phyloP scores from a whole-genome alignment of 2,113 vertebrate genomes.

The Dipodomys spectabilis region DNA sequence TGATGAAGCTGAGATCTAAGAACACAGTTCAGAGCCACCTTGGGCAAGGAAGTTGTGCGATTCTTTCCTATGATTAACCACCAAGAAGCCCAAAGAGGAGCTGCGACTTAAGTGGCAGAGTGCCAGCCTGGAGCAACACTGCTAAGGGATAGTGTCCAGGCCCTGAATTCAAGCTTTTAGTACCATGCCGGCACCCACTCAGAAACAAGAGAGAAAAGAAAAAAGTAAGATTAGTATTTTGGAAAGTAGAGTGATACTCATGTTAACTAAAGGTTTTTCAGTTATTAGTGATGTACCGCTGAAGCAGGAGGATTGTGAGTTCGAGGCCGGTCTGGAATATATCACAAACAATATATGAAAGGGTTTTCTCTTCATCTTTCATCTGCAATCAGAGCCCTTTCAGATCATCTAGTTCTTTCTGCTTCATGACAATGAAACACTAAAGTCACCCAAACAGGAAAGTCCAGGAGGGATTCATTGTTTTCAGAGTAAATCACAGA shows the following conservation, averaged over 20 bases:
- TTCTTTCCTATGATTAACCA: no score
- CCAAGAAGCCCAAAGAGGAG: no score
- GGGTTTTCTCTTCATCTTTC: not conserved
- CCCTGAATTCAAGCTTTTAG: no score
- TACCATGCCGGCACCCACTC: no score
- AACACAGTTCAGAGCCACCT: no score
- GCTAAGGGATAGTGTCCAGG: no score
- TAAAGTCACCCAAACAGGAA: not conserved
- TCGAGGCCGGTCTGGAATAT: not conserved
- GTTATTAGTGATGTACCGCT: not conserved
- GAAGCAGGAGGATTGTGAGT: not conserved
- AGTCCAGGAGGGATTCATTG: not conserved
- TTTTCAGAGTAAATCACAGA: not conserved
- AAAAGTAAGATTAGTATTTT: not conserved
- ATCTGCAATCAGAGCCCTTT: not conserved
- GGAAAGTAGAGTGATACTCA: no score
- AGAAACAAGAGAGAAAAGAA: no score
- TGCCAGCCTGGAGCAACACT: no score
- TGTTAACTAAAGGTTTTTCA: not conserved
- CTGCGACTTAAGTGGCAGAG: no score
- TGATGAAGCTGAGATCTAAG: no score
- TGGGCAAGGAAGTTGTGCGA: no score
- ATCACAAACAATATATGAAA: not conserved
- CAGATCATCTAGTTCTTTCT: conserved; percentile 9
- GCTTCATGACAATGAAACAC: conserved; percentile 12